These are phyloP conservation scores for Rhabdomys pumilio DNA, from an alignment of 2,797 vertebrate genomes.

Conservation along the genomic window DNA sequence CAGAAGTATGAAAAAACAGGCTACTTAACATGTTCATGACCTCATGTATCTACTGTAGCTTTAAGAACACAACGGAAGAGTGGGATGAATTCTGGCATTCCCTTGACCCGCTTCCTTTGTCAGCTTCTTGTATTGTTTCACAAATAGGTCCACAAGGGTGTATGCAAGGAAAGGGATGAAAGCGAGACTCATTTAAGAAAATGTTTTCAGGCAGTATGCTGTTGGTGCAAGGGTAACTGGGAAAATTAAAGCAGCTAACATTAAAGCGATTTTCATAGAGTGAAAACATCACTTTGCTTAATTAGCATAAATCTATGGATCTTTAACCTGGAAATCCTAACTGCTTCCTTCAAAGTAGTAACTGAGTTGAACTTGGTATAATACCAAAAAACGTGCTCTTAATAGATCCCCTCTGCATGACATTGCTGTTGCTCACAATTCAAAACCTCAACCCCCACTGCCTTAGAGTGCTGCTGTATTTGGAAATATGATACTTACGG, in stretches of 20 bases:
- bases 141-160: neutral
- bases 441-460: neutral
- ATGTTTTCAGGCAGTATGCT: neutral
- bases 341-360: neutral
- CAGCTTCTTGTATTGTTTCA: neutral
- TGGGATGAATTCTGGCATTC: neutral
- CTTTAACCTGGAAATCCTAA: neutral
- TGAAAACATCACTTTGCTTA: neutral
- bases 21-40: neutral
- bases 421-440: neutral
- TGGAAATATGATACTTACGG: neutral
- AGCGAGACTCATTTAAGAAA: slow-evolving; percentile 15
- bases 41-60: neutral
- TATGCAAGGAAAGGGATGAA: slow-evolving; percentile 35
- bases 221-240: slow-evolving; percentile 32
- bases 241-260: slow-evolving; percentile 23
- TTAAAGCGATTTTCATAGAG: neutral
- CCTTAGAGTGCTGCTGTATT: neutral
- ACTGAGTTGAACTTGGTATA: neutral
- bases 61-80: slow-evolving; percentile 24
- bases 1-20: neutral
- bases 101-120: neutral
- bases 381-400: slow-evolving; percentile 7
- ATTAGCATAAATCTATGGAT: neutral
- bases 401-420: neutral